Percentiles rank a stretch among this genome's conserved stretches.
Evolutionary conservation across 2,888 invertebrate species (phyloP).

Genomic region (Leptothorax acervorum): DNA sequence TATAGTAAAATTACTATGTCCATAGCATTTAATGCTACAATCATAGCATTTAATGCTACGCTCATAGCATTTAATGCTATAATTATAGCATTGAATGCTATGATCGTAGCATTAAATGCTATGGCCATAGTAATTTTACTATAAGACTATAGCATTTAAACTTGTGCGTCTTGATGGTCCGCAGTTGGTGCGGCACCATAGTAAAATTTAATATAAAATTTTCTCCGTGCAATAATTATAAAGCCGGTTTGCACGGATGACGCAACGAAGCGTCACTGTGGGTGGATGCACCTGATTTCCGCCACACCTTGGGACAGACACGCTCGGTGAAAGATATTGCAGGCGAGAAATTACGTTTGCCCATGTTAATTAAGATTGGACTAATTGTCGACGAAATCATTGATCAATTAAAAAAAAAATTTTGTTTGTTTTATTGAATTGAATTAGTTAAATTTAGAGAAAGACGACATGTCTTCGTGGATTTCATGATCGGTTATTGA

Average conservation of each 20-base stretch:
- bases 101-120: no score
- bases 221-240: conserved; percentile 53
- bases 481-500: not conserved
- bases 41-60: no score
- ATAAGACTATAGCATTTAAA: no score
- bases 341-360: not conserved
- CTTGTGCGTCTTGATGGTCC: no score
- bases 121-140: no score
- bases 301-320: not conserved
- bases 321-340: not conserved
- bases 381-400: not conserved
- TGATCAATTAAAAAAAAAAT: not conserved
- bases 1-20: no score
- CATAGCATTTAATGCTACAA: no score
- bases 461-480: not conserved
- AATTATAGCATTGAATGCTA: no score
- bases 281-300: conserved; percentile 28
- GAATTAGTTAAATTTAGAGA: not conserved
- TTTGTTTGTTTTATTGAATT: not conserved
- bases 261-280: not conserved
- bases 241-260: conserved; percentile 29
- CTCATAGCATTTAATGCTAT: no score
- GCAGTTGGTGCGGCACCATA: no score
- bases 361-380: not conserved
- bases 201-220: no score